Percentiles rank a stretch among this genome's conserved stretches.
These are phyloP conservation scores for Thereuonema tuberculata DNA, from an alignment of 1,140 invertebrate genomes.

Conservation along the genomic window DNA sequence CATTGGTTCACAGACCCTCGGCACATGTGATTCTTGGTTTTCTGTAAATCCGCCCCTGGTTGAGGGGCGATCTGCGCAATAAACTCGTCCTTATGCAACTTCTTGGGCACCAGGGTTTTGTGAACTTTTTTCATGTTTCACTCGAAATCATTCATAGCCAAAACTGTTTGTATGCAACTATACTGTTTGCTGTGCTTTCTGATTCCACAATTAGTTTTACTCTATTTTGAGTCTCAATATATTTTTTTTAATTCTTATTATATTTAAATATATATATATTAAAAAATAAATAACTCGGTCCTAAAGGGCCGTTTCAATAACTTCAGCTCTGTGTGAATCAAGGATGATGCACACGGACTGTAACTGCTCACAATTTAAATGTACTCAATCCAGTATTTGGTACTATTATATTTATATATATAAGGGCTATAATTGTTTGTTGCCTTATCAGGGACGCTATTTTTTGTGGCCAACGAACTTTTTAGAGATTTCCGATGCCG, in stretches of 20 bases:
- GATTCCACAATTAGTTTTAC: background rate
- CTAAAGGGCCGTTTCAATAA: background rate
- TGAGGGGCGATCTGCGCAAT: background rate
- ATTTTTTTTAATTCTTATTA: background rate
- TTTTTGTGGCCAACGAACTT: conserved; percentile 4
- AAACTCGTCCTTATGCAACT: background rate
- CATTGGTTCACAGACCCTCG: background rate
- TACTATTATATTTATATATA: conserved; percentile 4
- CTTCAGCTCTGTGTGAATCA: conserved; percentile 1
- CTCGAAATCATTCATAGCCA: background rate
- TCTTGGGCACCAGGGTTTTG: background rate
- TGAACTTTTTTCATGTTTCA: background rate
- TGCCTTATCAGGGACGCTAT: conserved; percentile 7
- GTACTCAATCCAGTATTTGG: conserved; percentile 12
- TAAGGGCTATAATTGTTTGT: conserved; percentile 8
- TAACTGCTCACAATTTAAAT: conserved; percentile 12
- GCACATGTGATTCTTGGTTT: too few relatives aligned
- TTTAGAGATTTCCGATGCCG: background rate
- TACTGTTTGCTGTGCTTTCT: background rate
- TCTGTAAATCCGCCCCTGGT: too few relatives aligned
- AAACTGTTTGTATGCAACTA: background rate
- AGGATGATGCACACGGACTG: background rate
- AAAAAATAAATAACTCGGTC: background rate
- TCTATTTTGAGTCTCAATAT: background rate
- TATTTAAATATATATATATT: background rate